Evolutionary conservation across 2,113 vertebrate genomes (phyloP), one percentile per base, ranked within the genome.

Genomic region (Cyprinodon variegatus): DNA sequence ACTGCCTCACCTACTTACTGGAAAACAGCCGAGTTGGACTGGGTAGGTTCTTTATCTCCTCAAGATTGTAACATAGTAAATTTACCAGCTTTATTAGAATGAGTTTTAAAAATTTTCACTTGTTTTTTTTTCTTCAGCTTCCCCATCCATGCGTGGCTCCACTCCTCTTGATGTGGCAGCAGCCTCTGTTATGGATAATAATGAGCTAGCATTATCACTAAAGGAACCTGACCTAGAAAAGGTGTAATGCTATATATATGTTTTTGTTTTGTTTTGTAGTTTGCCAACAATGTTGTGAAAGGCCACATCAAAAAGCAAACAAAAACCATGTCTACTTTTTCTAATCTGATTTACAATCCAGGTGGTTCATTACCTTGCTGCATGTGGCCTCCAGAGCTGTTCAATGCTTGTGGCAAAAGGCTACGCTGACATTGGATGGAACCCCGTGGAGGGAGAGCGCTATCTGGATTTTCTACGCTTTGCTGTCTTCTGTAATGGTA

Each of bases 171-270:
- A 99, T 38, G 97, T 98, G 83, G 97, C 96, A 0, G 97, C 97
- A 13, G 97, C 97, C 0, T 99, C 97, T 0, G 97, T 98, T 53
- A 99, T 99, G 97, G 97, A 98, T 90, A 99, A 99, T 84, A 97
- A 98, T 13, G 97, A 99, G 84, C 94, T 99, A 70, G 97, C 97
- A 4, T 84, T 99, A 64, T 94, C 96, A 7, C 91, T 99, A 48
- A 95, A 94, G 46, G 97, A 99, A 75, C 93, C 95, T 2, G 96
- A 98, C 82, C 86, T 99, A 61, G 95, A 97, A 82, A 99, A 98
- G 94, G 97, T 90, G 22, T 77, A 41, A 43, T 3, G 38, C 3
- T 76, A 29, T 15, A 45, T 11, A 11, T 45, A 10, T 45, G 22
- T 29, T n/a, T 60, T 60, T 53, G 7, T 17, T 10, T n/a, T 3